Conservation (phyloP, 2,888 invertebrate genomes). For the Atethmia centrago region DNA sequence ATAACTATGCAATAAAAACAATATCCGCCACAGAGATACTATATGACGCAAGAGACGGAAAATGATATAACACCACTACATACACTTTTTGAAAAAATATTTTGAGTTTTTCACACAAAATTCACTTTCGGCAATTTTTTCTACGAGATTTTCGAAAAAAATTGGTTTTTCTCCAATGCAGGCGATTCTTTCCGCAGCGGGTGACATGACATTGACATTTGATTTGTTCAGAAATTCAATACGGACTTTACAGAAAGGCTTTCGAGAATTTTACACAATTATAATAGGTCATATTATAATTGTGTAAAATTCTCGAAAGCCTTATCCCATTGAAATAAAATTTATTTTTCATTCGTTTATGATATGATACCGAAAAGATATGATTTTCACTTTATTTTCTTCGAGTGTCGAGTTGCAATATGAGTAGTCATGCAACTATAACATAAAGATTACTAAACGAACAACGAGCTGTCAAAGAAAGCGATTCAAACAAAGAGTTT, state of each 20-base stretch:
- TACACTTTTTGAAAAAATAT: conserved; percentile 60
- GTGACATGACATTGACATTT: conserved; percentile 69
- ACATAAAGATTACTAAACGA: conserved; percentile 26
- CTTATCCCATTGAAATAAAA: too few relatives aligned
- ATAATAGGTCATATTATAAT: too few relatives aligned
- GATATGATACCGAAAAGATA: neutral
- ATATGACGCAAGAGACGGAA: conserved; percentile 42
- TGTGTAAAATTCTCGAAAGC: too few relatives aligned
- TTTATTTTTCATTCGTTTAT: neutral
- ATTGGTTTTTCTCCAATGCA: conserved; percentile 74
- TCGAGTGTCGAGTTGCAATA: neutral
- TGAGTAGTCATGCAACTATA: too few relatives aligned
- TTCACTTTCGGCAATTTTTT: conserved; percentile 58
- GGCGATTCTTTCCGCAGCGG: conserved; percentile 68
- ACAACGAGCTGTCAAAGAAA: conserved; percentile 28
- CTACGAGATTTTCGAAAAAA: conserved; percentile 63
- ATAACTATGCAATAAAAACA: conserved; percentile 72
- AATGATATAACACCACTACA: conserved; percentile 56
- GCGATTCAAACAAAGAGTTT: conserved; percentile 32
- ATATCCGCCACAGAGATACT: conserved; percentile 46
- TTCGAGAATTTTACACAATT: neutral
- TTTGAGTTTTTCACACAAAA: conserved; percentile 66
- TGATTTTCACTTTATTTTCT: conserved; percentile 4
- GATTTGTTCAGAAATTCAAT: conserved; percentile 52
- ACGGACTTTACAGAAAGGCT: conserved; percentile 1